These are phyloP conservation scores for Timema podura DNA, from an alignment of 2,888 invertebrate genomes.

Conservation along the genomic window DNA sequence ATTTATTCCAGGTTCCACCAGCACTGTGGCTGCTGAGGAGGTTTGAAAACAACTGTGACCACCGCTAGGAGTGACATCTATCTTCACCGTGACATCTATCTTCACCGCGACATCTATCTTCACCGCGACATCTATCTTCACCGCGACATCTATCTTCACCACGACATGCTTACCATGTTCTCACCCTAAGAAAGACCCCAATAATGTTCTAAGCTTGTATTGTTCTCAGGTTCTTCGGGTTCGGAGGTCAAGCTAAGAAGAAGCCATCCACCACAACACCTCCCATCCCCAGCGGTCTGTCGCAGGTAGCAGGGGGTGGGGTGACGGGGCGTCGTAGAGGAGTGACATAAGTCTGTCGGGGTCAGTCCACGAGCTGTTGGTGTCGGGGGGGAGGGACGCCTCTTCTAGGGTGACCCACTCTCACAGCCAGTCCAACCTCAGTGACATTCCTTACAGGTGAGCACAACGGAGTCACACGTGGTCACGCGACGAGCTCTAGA, in stretches of 20 bases:
- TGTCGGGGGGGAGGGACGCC: constrained; percentile 59
- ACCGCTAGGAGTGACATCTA: no score
- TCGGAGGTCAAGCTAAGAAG: constrained; percentile 83
- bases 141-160: no score
- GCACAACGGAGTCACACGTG: not conserved
- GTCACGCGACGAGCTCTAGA: no score
- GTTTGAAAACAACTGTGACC: no score
- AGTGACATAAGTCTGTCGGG: constrained; percentile 81
- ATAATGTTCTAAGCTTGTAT: no score
- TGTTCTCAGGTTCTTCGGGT: constrained; percentile 74
- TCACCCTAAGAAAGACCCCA: no score
- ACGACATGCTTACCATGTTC: no score
- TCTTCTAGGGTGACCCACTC: constrained; percentile 70
- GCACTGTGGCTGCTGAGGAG: no score
- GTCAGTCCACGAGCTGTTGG: constrained; percentile 75
- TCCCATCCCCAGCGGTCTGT: constrained; percentile 48
- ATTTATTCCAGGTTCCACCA: no score
- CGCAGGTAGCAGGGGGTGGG: constrained; percentile 37
- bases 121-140: no score
- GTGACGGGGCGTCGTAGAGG: constrained; percentile 64
- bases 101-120: no score
- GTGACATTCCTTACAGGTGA: constrained; percentile 79
- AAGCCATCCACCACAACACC: constrained; percentile 62
- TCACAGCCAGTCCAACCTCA: constrained; percentile 86
- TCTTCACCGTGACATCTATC: no score